Evolutionary conservation across 2,797 vertebrate genomes (phyloP), one percentile per base, ranked within the genome.

Genomic region (Gadopsis bispinosus): DNA sequence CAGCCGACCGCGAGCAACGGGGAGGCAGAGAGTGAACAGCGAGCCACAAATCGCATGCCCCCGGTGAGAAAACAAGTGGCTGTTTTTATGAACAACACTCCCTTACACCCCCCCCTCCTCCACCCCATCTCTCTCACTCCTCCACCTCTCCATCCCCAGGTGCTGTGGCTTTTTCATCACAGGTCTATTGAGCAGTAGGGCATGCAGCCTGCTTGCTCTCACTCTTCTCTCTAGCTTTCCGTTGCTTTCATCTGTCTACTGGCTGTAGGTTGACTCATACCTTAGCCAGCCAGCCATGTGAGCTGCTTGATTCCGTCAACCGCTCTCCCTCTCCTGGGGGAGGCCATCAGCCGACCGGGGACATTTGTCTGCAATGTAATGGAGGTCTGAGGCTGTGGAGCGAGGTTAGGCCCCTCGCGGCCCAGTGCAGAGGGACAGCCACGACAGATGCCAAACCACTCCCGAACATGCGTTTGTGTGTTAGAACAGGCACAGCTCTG

Each of bases 311-410:
- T 88, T 81, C 88, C 26, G 31, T 62, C 69, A 54, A 84, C 84
- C 82, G 63, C 63, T 35, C 76, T 56, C 67, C 37, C 63, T 83
- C 75, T 85, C 88, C 78, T 64, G 84, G 79, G 82, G 83, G 65
- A 73, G 68, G 69, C 78, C 74, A 72, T 78, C 78, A 68, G 79
- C 73, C 71, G 62, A 69, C 77, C 43, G 56, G 72, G 80, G 74
- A 89, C 89, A 86, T 93, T 94, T 92, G 88, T 92, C 90, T 89
- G 86, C 75, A 83, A 83, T 79, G 88, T 92, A 93, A 93, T 93
- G 87, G 87, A 94, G 88, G 91, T 92, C 90, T 85, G 83, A 82
- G 85, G 81, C 89, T 88, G 81, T 53, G 69, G 79, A 83, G 77
- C 43, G 73, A 81, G 85, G 88, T 91, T 75, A 88, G 88, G 67